Base-by-base conservation (phyloP, 2,888 invertebrate species). In the Odontocerum albicorne region DNA sequence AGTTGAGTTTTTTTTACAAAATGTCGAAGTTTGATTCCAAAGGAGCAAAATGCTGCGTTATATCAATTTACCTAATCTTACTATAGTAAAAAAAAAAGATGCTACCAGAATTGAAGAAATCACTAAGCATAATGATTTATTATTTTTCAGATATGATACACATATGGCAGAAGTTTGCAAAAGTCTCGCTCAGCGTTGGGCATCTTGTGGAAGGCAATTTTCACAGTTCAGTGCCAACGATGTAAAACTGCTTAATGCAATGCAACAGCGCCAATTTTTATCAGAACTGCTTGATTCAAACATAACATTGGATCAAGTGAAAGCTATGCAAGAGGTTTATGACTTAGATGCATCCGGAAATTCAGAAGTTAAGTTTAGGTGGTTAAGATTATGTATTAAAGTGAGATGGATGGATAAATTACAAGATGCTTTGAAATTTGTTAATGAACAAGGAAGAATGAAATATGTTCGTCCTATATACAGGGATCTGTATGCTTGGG, bases 391-490 rank as follows among this genome's bases (percentile, higher is more conserved):
- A 54, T 85, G 90, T 61, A 74, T 95, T n/a, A 85, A 83, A 67
- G 86, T 87, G 8, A 80, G 79, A 50, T 87, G 92, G 79, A 72
- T 80, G 19, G 75, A 80, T 0, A 84, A 84, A 65, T 72, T 96
- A 27, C 72, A 79, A 1, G 78, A 82, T 12, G 87, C 87, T 1
- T 74, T 96, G 50, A 69, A 82, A 15, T 95, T 96, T 76, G 84
- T 92, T 6, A 91, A 89, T 62, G 81, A 83, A 13, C 87, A 91
- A 66, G 96, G 96, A 27, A 82, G 96, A 49, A 91, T 96, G 90
- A 96, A 96, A 71, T 96, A 85, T 72, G 87, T 91, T 1, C 80
- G 92, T 22, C 94, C 96, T 2, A 77, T 96, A 42, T 96, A 93
- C 72, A 84, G 90, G 58, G 92, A 92, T 67, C 75, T 95, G 54